phyloP scores from a whole-genome alignment of 2,113 vertebrate genomes.

The Anser cygnoides region DNA sequence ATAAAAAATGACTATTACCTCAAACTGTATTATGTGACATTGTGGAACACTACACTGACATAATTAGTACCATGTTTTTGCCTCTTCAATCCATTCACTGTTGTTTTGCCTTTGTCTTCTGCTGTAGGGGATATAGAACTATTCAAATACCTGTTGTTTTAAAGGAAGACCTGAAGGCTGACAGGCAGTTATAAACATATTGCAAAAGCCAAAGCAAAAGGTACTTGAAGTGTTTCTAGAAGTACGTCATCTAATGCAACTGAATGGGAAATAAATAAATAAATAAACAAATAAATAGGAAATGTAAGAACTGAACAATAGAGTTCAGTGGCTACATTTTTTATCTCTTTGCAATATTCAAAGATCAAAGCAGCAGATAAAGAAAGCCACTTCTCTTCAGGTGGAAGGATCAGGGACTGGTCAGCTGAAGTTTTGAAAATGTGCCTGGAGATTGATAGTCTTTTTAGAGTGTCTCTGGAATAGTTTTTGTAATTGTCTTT shows the following conservation, averaged over 20 bases:
- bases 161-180: background rate
- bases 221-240: background rate
- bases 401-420: background rate
- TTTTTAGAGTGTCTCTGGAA: background rate
- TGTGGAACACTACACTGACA: background rate
- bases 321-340: background rate
- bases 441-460: background rate
- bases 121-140: background rate
- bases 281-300: background rate
- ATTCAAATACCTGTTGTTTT: background rate
- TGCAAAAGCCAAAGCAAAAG: background rate
- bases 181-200: background rate
- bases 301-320: background rate
- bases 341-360: background rate
- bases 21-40: background rate
- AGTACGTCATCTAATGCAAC: background rate
- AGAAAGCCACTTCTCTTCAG: background rate
- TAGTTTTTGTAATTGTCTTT: background rate
- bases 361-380: background rate
- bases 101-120: background rate
- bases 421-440: background rate
- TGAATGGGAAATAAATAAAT: background rate
- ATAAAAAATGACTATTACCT: background rate
- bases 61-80: accelerated
- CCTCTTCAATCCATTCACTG: background rate